Base-by-base conservation (phyloP, 2,888 invertebrate genomes). In the Acleris holmiana region DNA sequence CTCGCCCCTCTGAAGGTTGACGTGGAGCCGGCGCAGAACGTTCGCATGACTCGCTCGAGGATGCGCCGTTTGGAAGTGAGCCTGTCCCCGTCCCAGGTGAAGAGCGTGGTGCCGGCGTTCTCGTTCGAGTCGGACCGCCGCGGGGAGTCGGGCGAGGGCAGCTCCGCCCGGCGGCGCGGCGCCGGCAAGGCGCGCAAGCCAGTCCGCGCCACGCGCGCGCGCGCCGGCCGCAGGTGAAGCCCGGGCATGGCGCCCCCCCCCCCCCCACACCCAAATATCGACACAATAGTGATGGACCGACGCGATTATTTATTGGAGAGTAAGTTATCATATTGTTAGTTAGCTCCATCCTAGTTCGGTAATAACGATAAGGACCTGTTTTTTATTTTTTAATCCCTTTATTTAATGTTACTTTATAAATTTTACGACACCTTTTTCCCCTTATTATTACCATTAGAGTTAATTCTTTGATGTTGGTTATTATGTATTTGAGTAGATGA, bases 341-440 rank as follows among this genome's bases (percentile, higher is more conserved):
- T 54, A 61, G 40, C 55, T 66, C 66, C 56, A 56, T 51, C 51
- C 51, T 61, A 62, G 56, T 54, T 57, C 57, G 67, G 58, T 73
- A 73, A 67, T 69, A 72, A 80, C 74, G 69, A 72, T 73, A 74
- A 76, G 77, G 79, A 82, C 80, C 81, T 80, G 78, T 80, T 83
- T 73, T 72, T 68, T 72, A 70, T 66, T 72, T 84, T 82, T 77
- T 84, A 81, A 83, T 84, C 78, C 76, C 73, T 84, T 84, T 87
- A 85, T 87, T 86, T 89, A 88, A 90, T 85, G 89, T 91, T 89
- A 91, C 88, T 90, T 89, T 89, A 50, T 89, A 88, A 76, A 88
- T 86, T 86, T 80, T 89, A 90, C 87, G 88, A 78, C 82, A 80
- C 78, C 76, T 83, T 85, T 83, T 83, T 77, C 75, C 79, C 77